A percentile compares a stretch with the other conserved stretches of the same genome.
phyloP scores from a whole-genome alignment of 2,888 invertebrate genomes.

The Drosophila atroscutellata region DNA sequence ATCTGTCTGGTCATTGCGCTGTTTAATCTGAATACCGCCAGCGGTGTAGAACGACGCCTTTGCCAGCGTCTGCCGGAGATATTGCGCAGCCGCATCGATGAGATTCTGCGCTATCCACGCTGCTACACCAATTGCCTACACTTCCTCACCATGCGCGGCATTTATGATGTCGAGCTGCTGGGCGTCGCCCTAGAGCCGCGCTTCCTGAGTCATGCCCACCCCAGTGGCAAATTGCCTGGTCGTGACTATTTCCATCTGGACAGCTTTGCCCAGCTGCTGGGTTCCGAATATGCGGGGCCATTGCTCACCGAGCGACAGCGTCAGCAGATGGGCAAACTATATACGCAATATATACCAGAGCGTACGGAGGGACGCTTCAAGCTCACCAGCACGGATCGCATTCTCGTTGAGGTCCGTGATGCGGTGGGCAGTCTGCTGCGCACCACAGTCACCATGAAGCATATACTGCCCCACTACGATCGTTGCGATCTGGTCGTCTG shows the following conservation, averaged over 20 bases:
- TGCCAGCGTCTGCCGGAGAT: slow-evolving; percentile 85
- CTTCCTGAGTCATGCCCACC: slow-evolving; percentile 87
- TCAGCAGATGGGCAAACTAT: slow-evolving; percentile 87
- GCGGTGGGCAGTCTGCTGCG: slow-evolving; percentile 86
- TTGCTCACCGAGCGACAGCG: slow-evolving; percentile 86
- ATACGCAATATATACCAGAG: slow-evolving; percentile 87
- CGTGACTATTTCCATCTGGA: slow-evolving; percentile 89
- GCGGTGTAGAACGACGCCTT: slow-evolving; percentile 85
- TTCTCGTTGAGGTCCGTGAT: slow-evolving; percentile 87
- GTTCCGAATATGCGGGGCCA: slow-evolving; percentile 85
- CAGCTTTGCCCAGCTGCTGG: slow-evolving; percentile 85
- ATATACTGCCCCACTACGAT: slow-evolving; percentile 89
- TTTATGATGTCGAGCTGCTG: slow-evolving; percentile 88
- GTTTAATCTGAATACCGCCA: slow-evolving; percentile 87
- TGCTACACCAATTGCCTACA: slow-evolving; percentile 88
- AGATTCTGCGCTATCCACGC: slow-evolving; percentile 87
- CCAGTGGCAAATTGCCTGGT: slow-evolving; percentile 85
- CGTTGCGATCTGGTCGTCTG: slow-evolving; percentile 88
- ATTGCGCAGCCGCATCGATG: slow-evolving; percentile 86
- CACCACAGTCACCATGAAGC: slow-evolving; percentile 84
- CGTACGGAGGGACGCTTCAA: slow-evolving; percentile 85
- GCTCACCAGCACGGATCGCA: slow-evolving; percentile 86
- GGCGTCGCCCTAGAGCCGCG: slow-evolving; percentile 86
- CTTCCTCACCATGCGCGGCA: slow-evolving; percentile 87
- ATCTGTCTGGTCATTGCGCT: slow-evolving; percentile 87